A percentile compares a stretch with the other conserved stretches of the same genome.
Evolutionary conservation across 1,140 invertebrate genomes (phyloP).

Genomic region (Drosophila sturtevanti): DNA sequence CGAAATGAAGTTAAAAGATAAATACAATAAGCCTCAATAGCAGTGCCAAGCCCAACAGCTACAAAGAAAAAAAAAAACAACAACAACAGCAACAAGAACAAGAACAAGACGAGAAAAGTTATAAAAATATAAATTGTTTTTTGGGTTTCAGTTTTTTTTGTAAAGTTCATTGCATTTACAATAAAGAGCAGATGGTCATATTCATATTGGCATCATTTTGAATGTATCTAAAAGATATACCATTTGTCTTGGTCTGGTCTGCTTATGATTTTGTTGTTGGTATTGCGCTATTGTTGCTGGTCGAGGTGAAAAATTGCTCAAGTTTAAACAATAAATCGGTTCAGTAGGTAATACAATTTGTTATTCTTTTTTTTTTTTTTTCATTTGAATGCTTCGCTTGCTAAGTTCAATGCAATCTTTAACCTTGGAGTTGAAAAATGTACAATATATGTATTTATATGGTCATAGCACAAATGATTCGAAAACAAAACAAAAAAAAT

Average conservation of each 20-base stretch:
- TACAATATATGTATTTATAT: neutral
- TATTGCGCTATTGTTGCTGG: neutral
- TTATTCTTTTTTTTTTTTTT: no score
- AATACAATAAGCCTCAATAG: neutral
- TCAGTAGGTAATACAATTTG: constrained; percentile 7
- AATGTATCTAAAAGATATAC: constrained; percentile 5
- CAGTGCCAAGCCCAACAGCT: constrained; percentile 5
- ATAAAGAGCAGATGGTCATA: constrained; percentile 8
- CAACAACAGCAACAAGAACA: no score
- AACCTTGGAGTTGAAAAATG: constrained; percentile 12
- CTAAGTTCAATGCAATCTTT: constrained; percentile 2
- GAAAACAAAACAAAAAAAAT: neutral
- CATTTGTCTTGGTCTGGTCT: neutral
- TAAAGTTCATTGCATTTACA: constrained; percentile 16
- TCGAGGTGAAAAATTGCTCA: constrained; percentile 9
- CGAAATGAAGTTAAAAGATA: constrained; percentile 18
- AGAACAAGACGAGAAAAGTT: constrained; percentile 14
- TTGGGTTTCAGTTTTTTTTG: neutral
- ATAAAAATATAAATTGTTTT: constrained; percentile 8
- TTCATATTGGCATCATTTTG: neutral
- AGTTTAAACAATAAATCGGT: constrained; percentile 17
- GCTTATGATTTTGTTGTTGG: neutral
- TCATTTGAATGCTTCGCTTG: constrained; percentile 11
- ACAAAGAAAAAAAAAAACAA: neutral
- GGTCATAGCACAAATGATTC: neutral